These are phyloP conservation scores for Amphiprion percula DNA, from an alignment of 2,113 vertebrate species.

Conservation along the genomic window DNA sequence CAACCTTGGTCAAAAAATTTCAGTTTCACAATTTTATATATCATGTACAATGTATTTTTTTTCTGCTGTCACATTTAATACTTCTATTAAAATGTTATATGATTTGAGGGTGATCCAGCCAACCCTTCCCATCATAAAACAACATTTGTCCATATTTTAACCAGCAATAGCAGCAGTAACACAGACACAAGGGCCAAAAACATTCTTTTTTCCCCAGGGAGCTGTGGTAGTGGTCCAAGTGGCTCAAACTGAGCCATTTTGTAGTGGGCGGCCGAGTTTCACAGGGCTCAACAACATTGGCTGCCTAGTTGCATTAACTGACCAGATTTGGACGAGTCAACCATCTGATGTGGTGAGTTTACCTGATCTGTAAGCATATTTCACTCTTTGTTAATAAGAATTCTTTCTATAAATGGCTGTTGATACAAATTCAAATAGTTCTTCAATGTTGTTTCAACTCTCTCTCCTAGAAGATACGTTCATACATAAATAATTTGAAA, in stretches of 20 bases:
- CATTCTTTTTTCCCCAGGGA: not conserved
- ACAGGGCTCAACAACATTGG: not conserved
- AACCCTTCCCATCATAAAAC: conserved; percentile 1
- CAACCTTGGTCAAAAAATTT: not conserved
- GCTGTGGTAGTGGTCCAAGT: not conserved
- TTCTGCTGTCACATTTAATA: not conserved
- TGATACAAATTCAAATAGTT: too few species aligned
- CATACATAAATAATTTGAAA: too few species aligned
- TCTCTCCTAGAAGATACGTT: too few species aligned
- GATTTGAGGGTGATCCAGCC: conserved; percentile 15
- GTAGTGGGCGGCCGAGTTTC: not conserved
- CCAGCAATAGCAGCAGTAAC: conserved; percentile 8
- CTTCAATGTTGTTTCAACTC: too few species aligned
- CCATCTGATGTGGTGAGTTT: not conserved
- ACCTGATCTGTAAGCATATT: not conserved
- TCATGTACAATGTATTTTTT: not conserved
- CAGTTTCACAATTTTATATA: not conserved
- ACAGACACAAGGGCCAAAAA: not conserved
- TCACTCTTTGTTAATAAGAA: too few species aligned
- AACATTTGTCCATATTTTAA: not conserved
- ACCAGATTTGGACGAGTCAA: not conserved
- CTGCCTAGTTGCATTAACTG: not conserved
- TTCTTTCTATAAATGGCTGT: too few species aligned
- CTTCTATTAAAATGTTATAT: not conserved
- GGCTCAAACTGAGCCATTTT: not conserved